phyloP scores from a whole-genome alignment of 2,888 invertebrate species.

The Coelopa pilipes region DNA sequence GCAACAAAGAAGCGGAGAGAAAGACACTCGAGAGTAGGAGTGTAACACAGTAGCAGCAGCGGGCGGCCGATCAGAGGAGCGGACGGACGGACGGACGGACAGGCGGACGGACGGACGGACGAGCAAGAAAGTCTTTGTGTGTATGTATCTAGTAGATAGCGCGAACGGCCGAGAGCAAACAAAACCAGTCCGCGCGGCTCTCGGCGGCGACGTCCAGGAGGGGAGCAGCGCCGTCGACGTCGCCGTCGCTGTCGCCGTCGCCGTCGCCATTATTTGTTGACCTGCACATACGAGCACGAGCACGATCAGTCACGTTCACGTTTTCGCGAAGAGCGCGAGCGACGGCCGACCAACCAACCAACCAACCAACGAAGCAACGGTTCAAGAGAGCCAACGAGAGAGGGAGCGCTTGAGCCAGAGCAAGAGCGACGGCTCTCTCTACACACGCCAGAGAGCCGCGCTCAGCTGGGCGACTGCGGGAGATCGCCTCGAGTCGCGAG shows the following conservation, averaged over 20 bases:
- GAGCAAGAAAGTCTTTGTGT: background rate
- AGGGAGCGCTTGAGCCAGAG: background rate
- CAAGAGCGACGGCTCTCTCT: no score
- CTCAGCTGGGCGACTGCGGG: slow-evolving; percentile 9
- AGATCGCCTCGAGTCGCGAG: background rate
- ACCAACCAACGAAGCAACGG: background rate
- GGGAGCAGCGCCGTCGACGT: no score
- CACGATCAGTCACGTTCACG: slow-evolving; percentile 29
- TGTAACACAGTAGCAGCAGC: slow-evolving; percentile 32
- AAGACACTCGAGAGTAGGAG: slow-evolving; percentile 19
- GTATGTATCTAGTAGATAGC: background rate
- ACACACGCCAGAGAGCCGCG: background rate
- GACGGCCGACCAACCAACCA: no score
- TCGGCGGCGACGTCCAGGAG: no score
- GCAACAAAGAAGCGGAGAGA: slow-evolving; percentile 14
- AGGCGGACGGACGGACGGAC: no score
- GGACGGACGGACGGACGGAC: no score
- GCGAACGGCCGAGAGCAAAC: background rate
- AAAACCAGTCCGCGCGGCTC: no score
- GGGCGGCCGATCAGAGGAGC: slow-evolving; percentile 4
- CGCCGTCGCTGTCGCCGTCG: no score
- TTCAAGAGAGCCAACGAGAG: background rate
- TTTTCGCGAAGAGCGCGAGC: background rate
- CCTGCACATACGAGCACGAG: slow-evolving; percentile 27
- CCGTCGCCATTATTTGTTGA: slow-evolving; percentile 10